These are phyloP conservation scores for Scaptomyza pallida DNA, from an alignment of 1,140 invertebrate genomes.

Conservation along the genomic window DNA sequence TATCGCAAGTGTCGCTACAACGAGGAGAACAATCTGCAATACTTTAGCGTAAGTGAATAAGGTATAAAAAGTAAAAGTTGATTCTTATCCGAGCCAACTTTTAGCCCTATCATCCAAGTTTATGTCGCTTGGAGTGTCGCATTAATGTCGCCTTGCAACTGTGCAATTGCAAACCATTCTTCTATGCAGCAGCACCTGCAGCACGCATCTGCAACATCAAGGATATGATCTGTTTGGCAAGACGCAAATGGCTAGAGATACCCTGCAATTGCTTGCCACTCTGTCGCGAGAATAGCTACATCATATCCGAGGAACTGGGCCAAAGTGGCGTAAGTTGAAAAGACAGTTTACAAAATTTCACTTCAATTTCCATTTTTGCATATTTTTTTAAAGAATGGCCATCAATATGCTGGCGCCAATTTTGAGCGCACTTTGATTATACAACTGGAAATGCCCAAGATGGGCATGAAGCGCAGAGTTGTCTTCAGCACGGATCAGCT, in stretches of 20 bases:
- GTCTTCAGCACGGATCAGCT: constrained; percentile 79
- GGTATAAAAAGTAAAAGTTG: background rate
- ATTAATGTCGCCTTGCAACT: constrained; percentile 55
- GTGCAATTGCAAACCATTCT: constrained; percentile 74
- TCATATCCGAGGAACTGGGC: constrained; percentile 39
- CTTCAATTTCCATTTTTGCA: background rate
- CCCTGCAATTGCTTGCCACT: constrained; percentile 59
- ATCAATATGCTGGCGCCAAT: constrained; percentile 39
- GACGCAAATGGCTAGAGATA: constrained; percentile 58
- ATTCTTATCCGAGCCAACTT: background rate
- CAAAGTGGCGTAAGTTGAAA: constrained; percentile 44
- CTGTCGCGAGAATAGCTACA: constrained; percentile 61
- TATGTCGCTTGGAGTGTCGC: constrained; percentile 75
- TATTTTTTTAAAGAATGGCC: constrained; percentile 34
- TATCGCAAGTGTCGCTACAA: constrained; percentile 76
- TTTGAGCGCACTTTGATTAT: constrained; percentile 70
- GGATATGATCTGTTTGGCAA: constrained; percentile 63
- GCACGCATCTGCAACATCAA: constrained; percentile 53
- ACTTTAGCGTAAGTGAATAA: constrained; percentile 47
- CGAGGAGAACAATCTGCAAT: constrained; percentile 64
- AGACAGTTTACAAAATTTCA: no score
- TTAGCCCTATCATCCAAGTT: constrained; percentile 65
- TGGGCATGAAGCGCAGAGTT: constrained; percentile 74
- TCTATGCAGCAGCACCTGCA: constrained; percentile 54
- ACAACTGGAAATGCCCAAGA: constrained; percentile 63